Evolutionary conservation across 2,888 invertebrate species (phyloP).

Genomic region (Trissoscelio sp.): DNA sequence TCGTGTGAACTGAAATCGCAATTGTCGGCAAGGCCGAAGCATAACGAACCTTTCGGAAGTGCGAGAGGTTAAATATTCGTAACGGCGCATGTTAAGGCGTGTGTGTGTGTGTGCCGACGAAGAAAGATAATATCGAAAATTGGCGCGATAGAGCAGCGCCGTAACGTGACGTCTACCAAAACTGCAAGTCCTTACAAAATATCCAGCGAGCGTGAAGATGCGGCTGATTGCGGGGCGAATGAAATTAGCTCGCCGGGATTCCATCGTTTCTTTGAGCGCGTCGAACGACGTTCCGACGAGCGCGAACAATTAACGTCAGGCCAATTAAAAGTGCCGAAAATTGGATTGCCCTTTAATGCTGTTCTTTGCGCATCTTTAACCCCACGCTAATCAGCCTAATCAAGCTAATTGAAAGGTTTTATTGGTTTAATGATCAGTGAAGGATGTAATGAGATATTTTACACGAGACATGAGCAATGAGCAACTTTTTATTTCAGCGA

Average conservation of each 20-base stretch:
- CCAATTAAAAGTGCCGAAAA: conserved; percentile 65
- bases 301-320: conserved; percentile 54
- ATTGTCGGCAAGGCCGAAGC: conserved; percentile 48
- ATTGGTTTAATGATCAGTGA: too few species aligned
- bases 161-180: conserved; percentile 50
- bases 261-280: conserved; percentile 45
- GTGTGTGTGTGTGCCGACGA: conserved; percentile 1
- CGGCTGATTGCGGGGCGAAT: conserved; percentile 54
- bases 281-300: conserved; percentile 40
- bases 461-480: too few species aligned
- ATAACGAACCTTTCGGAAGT: conserved; percentile 59
- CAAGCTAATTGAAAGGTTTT: conserved; percentile 30
- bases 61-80: conserved; percentile 67
- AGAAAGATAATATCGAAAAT: conserved; percentile 58
- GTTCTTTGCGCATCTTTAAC: conserved; percentile 45
- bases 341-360: conserved; percentile 58
- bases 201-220: conserved; percentile 62
- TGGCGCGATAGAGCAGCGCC: conserved; percentile 45
- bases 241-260: conserved; percentile 60
- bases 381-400: conserved; percentile 46
- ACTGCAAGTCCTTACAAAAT: conserved; percentile 50
- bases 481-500: too few species aligned
- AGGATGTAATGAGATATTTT: too few species aligned
- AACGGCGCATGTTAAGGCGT: conserved; percentile 36
- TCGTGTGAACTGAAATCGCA: conserved; percentile 38